Conservation (phyloP, 2,888 invertebrate genomes). For the Cistogaster globosa region DNA sequence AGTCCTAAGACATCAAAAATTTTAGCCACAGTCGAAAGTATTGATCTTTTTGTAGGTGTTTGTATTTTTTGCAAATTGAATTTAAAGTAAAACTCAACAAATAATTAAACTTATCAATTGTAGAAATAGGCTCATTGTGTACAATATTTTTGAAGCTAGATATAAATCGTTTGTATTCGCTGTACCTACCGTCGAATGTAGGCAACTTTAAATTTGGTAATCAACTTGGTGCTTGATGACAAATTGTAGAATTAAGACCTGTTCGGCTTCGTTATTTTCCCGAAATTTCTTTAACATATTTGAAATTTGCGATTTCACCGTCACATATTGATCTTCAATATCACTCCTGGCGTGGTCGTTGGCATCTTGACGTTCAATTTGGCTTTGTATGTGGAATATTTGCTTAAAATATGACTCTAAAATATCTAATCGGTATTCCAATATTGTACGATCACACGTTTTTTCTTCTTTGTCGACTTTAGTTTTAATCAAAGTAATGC, state of each 20-base stretch:
- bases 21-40: slow-evolving; percentile 11
- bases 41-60: background rate
- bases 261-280: background rate
- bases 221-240: slow-evolving; percentile 6
- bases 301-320: too few relatives aligned
- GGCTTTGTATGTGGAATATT: too few relatives aligned
- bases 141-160: background rate
- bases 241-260: background rate
- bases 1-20: slow-evolving; percentile 18
- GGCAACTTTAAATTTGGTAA: slow-evolving; percentile 4
- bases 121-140: slow-evolving; percentile 12
- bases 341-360: too few relatives aligned
- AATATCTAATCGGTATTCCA: too few relatives aligned
- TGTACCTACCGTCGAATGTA: background rate
- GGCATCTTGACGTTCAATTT: too few relatives aligned
- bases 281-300: too few relatives aligned
- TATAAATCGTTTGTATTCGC: too few relatives aligned
- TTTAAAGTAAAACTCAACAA: background rate
- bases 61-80: background rate
- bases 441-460: too few relatives aligned
- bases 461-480: too few relatives aligned
- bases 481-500: too few relatives aligned
- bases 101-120: slow-evolving; percentile 14
- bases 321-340: too few relatives aligned
- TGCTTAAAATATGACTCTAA: too few relatives aligned